These are phyloP conservation scores for Diplolepis rosae DNA, from an alignment of 2,888 invertebrate genomes.

Conservation along the genomic window DNA sequence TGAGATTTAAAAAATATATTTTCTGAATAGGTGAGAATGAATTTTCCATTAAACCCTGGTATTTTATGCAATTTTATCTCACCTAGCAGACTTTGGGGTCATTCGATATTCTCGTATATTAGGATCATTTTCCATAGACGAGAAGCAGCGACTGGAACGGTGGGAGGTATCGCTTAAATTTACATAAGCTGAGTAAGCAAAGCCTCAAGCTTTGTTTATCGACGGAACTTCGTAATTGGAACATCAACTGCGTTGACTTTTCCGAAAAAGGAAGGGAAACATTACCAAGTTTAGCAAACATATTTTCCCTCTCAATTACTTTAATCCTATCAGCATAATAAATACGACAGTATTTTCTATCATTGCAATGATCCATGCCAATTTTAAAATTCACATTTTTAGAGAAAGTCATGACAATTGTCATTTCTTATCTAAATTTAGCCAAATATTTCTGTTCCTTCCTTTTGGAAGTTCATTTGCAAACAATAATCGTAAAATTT, in stretches of 20 bases:
- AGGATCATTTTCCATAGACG: not conserved
- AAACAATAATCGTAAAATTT: no score
- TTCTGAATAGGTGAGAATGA: not conserved
- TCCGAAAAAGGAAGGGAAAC: not conserved
- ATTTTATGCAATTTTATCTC: not conserved
- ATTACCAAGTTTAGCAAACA: not conserved
- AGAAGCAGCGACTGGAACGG: not conserved
- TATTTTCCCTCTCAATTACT: not conserved
- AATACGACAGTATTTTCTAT: no score
- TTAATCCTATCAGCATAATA: not conserved
- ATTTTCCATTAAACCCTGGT: not conserved
- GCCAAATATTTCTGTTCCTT: no score
- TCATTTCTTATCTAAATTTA: no score
- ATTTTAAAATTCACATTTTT: no score
- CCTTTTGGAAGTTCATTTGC: no score
- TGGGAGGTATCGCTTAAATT: conserved; percentile 2
- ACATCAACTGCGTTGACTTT: conserved; percentile 2
- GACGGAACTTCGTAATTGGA: not conserved
- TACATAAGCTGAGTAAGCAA: conserved; percentile 7
- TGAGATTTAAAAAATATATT: not conserved
- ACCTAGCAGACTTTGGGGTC: not conserved
- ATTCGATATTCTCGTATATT: conserved; percentile 5
- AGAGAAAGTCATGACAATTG: no score
- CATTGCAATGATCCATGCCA: no score
- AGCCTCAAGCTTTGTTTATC: conserved; percentile 5